Conservation (phyloP, 2,888 invertebrate species). For the Congeria kusceri region DNA sequence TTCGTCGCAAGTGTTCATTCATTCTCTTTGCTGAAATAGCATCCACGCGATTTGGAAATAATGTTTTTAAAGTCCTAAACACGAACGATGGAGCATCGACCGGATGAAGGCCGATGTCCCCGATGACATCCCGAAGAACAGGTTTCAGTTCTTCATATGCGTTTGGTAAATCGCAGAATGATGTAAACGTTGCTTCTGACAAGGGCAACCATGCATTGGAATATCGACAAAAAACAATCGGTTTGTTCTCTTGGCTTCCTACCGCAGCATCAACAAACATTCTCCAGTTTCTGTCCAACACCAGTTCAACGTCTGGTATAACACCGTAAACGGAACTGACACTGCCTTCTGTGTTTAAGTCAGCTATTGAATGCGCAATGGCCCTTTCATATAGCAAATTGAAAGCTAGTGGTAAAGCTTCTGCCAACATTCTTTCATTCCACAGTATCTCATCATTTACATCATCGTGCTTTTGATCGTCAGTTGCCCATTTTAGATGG, state of each 20-base stretch:
- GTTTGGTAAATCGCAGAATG: not conserved
- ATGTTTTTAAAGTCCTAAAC: not conserved
- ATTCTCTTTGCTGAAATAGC: not conserved
- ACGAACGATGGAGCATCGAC: not conserved
- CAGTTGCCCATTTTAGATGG: constrained; percentile 81
- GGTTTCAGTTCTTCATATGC: not conserved
- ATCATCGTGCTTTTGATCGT: constrained; percentile 55
- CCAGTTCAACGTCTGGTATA: not conserved
- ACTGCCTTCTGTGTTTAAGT: too few species aligned
- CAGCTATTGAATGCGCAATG: too few species aligned
- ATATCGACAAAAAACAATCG: not conserved
- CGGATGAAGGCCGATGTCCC: not conserved
- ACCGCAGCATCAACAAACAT: not conserved
- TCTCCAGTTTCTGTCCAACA: constrained; percentile 1
- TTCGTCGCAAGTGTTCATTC: not conserved
- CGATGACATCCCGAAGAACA: not conserved
- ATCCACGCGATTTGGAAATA: not conserved
- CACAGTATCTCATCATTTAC: constrained; percentile 71
- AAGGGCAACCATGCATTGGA: not conserved
- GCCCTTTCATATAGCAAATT: not conserved
- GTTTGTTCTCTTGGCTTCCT: not conserved
- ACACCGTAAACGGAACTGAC: not conserved
- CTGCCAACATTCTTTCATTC: constrained; percentile 75
- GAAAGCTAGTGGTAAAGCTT: constrained; percentile 73
- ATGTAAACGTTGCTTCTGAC: not conserved